Conservation (phyloP, 2,888 invertebrate species). For the Cyrtodaria siliqua region DNA sequence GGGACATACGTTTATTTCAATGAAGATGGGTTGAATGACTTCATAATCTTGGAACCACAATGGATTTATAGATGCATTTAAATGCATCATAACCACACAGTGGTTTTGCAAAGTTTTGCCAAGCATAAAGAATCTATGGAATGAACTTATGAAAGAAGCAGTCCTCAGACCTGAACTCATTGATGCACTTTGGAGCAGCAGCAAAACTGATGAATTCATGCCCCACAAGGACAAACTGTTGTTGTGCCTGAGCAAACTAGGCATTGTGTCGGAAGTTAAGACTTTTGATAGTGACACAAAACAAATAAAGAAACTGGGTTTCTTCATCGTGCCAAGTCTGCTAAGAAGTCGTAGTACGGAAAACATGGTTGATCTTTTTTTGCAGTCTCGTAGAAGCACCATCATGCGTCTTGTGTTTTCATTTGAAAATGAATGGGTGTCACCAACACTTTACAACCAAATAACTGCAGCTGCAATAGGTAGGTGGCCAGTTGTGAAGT, state of each 20-base stretch:
- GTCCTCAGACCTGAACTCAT: conserved; percentile 11
- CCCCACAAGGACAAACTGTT: conserved; percentile 17
- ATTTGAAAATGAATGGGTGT: conserved; percentile 9
- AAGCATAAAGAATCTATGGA: conserved; percentile 4
- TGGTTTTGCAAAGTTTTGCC: conserved; percentile 16
- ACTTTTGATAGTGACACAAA: background rate
- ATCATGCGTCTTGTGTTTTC: conserved; percentile 4
- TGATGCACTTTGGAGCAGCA: conserved; percentile 15
- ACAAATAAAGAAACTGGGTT: conserved; percentile 6
- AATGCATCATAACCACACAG: conserved; percentile 33
- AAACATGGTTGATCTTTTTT: no score
- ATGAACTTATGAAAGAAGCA: conserved; percentile 7
- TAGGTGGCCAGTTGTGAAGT: conserved; percentile 23
- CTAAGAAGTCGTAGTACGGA: background rate
- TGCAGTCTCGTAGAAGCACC: no score
- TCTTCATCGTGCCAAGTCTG: conserved; percentile 28
- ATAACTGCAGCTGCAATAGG: conserved; percentile 28
- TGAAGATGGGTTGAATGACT: conserved; percentile 19
- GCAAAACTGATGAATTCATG: conserved; percentile 8
- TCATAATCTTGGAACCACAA: conserved; percentile 30
- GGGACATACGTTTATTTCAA: conserved; percentile 31
- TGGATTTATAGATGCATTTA: conserved; percentile 40
- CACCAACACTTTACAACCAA: conserved; percentile 26
- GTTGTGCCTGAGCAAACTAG: conserved; percentile 13
- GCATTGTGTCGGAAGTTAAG: conserved; percentile 13